A percentile compares a stretch with the other conserved stretches of the same genome.
These are phyloP conservation scores for Ibycter americanus DNA, from an alignment of 2,797 vertebrate species.

Conservation along the genomic window DNA sequence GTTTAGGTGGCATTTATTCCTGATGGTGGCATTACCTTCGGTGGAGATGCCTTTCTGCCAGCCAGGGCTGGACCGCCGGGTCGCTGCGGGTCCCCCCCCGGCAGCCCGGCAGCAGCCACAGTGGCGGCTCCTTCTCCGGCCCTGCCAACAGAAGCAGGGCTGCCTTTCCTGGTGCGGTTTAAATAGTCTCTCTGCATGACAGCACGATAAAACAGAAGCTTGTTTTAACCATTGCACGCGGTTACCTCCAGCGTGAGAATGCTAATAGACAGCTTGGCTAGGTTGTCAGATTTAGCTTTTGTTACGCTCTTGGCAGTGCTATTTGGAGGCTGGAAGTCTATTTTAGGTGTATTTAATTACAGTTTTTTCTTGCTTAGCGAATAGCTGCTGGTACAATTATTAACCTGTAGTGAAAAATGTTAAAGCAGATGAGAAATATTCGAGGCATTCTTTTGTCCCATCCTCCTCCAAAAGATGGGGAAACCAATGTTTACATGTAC, in stretches of 20 bases:
- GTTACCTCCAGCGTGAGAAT: not conserved
- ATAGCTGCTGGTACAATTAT: not conserved
- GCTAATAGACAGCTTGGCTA: not conserved
- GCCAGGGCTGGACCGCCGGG: not conserved
- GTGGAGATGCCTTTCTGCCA: not conserved
- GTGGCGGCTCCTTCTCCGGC: not conserved
- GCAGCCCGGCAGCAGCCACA: not conserved
- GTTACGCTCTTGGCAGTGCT: not conserved
- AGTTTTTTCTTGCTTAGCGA: not conserved
- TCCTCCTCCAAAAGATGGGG: not conserved
- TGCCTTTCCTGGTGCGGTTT: fast-evolving
- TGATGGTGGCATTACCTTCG: not conserved
- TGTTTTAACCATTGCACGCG: fast-evolving
- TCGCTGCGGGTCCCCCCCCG: not conserved
- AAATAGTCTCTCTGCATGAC: not conserved
- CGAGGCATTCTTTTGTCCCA: not conserved
- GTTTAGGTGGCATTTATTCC: not conserved
- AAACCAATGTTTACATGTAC: not conserved
- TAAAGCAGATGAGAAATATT: not conserved
- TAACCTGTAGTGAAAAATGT: not conserved
- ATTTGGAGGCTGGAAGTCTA: not conserved
- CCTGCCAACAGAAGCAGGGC: not conserved
- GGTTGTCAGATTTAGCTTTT: not conserved
- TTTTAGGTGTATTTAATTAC: not conserved
- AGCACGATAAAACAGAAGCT: not conserved